phyloP scores from a whole-genome alignment of 2,888 invertebrate species.

The Cephalotes varians region DNA sequence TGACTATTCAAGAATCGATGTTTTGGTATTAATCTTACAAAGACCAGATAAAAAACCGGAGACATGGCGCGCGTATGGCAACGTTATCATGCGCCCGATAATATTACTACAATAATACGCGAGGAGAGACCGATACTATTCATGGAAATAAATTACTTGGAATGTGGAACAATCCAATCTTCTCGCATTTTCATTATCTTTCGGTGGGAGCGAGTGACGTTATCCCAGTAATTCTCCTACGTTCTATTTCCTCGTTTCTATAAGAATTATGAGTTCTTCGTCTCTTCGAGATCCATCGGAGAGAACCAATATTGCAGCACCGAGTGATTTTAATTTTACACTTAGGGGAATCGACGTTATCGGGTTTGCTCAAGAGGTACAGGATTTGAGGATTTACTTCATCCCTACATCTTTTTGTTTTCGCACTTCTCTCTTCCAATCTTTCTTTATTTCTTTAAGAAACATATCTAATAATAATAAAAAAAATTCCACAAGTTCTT shows the following conservation, averaged over 20 bases:
- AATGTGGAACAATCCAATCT: conserved; percentile 21
- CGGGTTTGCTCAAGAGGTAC: conserved; percentile 61
- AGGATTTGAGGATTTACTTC: conserved; percentile 42
- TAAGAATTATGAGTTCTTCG: conserved; percentile 60
- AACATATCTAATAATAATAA: conserved; percentile 17
- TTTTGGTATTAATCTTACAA: conserved; percentile 3
- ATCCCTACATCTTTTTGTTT: neutral
- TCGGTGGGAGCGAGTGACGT: conserved; percentile 25
- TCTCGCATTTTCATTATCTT: conserved; percentile 14
- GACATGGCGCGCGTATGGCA: conserved; percentile 13
- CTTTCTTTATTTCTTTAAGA: neutral
- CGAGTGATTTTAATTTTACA: conserved; percentile 70
- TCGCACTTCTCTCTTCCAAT: neutral
- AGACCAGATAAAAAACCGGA: conserved; percentile 2
- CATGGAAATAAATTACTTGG: conserved; percentile 37
- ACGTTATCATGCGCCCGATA: conserved; percentile 32
- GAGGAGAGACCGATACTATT: conserved; percentile 4
- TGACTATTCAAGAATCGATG: conserved; percentile 16
- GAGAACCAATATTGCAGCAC: conserved; percentile 65
- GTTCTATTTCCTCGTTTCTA: conserved; percentile 21
- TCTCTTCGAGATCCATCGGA: conserved; percentile 46
- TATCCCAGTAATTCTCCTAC: conserved; percentile 42
- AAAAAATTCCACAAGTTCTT: neutral
- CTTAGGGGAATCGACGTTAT: conserved; percentile 67
- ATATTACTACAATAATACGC: conserved; percentile 36